Evolutionary conservation across 2,888 invertebrate species (phyloP), one percentile per base, ranked within the genome.

Genomic region (Nomada flava): DNA sequence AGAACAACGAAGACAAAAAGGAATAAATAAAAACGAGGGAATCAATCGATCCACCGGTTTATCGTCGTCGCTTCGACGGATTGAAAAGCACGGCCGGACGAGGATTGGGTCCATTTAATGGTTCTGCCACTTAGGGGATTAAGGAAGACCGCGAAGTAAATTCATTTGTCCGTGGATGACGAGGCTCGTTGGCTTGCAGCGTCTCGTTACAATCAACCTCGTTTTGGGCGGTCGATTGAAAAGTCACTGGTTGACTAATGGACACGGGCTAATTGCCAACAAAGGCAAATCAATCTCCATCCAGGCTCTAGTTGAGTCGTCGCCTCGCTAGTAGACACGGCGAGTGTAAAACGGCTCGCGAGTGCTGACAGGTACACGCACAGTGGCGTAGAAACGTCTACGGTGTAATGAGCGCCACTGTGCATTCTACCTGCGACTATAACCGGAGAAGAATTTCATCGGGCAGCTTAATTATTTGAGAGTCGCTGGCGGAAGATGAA

Each of bases 231-330:
- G 88, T 83, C 89, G 89, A 92, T 92, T 92, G 92, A 92, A 92
- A 91, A 91, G 89, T 90, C 90, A 90, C 88, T 76, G 88, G 86
- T 79, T 89, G 90, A 91, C 91, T 92, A 92, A 92, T 91, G 91
- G 90, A 89, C 87, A 84, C 86, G 69, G 85, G 89, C 91, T 92
- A 92, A 92, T 92, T 91, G 91, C 90, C 91, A 90, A 89, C 89
- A 89, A 90, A 92, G 89, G 85, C 90, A 90, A 92, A 92, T 92
- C 91, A 91, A 92, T 92, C 92, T 91, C 86, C 85, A 83, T 83
- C 84, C 82, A 47, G 70, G 80, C 50, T 80, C 87, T 91, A 90
- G 91, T 92, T 91, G 90, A 92, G 91, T 90, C 90, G 92, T 88
- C 75, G 81, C 76, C 55, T 65, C 65, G 78, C 47, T 76, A 84